A percentile compares a stretch with the other conserved stretches of the same genome.
Conservation (phyloP, 2,113 vertebrate genomes). For the Strigops habroptila region DNA sequence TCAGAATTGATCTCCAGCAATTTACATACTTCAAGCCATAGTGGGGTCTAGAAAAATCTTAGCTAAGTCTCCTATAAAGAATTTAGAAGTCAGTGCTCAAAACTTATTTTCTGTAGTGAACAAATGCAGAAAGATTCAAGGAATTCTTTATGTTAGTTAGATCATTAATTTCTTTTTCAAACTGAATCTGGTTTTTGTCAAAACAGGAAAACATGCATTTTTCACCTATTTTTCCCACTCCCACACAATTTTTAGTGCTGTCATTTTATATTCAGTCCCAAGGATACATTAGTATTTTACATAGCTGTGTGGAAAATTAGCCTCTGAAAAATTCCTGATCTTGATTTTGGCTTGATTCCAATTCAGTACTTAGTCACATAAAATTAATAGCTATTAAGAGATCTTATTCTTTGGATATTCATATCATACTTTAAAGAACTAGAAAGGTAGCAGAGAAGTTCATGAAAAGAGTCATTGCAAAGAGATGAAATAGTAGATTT, state of each 20-base stretch:
- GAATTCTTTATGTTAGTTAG: not conserved
- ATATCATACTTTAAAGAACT: not conserved
- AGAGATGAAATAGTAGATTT: not conserved
- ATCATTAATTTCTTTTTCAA: not conserved
- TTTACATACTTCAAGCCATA: not conserved
- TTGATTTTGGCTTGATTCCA: not conserved
- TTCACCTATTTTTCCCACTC: not conserved
- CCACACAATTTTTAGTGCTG: not conserved
- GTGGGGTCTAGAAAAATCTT: not conserved
- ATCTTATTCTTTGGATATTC: not conserved
- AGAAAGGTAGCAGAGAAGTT: not conserved
- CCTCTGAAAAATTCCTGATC: not conserved
- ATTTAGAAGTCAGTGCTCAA: accelerated
- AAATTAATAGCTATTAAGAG: not conserved
- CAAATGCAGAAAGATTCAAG: not conserved
- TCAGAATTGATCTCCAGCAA: not conserved
- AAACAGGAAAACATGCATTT: not conserved
- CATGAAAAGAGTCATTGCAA: not conserved
- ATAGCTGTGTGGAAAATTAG: not conserved
- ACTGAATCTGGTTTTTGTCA: accelerated
- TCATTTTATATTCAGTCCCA: not conserved
- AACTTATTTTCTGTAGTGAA: not conserved
- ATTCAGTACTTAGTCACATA: not conserved
- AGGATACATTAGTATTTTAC: not conserved
- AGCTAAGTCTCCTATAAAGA: not conserved